Conservation (phyloP, 2,797 vertebrate species). For the Lates japonicus region DNA sequence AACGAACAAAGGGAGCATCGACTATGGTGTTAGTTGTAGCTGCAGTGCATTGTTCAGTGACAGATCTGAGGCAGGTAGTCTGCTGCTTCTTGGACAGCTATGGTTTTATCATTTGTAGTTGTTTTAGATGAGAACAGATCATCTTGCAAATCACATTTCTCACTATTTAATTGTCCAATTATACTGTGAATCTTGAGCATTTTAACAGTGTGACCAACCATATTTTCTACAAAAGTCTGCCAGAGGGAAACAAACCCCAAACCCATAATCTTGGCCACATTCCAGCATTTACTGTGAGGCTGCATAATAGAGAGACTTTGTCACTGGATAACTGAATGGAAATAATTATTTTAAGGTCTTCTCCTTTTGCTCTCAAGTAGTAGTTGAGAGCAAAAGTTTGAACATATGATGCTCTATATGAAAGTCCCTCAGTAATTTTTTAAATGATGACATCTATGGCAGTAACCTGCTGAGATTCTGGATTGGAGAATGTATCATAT, state of each 20-base stretch:
- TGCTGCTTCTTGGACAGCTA: neutral
- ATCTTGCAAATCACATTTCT: slow-evolving; percentile 22
- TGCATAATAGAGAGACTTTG: neutral
- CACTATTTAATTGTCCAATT: neutral
- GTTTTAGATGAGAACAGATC: slow-evolving; percentile 10
- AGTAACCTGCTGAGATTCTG: neutral
- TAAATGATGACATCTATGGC: too few relatives aligned
- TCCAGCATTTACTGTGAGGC: slow-evolving; percentile 3
- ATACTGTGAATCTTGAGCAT: slow-evolving; percentile 1
- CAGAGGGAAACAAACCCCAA: neutral
- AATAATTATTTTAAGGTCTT: neutral
- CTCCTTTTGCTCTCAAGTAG: neutral
- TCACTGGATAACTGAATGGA: neutral
- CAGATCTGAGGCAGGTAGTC: slow-evolving; percentile 1
- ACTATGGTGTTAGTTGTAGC: neutral
- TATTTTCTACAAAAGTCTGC: neutral
- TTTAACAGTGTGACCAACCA: neutral
- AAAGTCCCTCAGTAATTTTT: neutral
- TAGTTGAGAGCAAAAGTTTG: neutral
- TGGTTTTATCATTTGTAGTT: neutral
- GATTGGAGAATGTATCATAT: too few relatives aligned
- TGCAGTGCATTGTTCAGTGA: neutral
- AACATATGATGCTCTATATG: neutral
- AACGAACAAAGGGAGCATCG: neutral
- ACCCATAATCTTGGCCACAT: neutral